phyloP scores from a whole-genome alignment of 1,140 invertebrate species.

The Oncopodura yosiiana region DNA sequence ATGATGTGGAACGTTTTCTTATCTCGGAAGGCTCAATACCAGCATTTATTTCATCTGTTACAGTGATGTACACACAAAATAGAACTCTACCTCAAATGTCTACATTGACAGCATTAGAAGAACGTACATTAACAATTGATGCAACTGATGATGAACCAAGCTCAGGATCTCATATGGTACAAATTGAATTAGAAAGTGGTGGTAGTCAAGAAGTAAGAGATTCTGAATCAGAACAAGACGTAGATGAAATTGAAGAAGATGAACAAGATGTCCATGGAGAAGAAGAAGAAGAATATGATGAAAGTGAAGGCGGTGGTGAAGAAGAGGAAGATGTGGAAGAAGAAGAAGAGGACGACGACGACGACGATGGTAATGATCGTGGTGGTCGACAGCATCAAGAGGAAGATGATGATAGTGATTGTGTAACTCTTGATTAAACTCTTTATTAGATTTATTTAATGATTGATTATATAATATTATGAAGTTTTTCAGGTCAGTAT shows the following conservation, averaged over 20 bases:
- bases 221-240: neutral
- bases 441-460: no score
- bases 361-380: constrained; percentile 4
- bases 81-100: neutral
- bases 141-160: neutral
- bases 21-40: constrained; percentile 26
- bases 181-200: constrained; percentile 2
- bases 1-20: constrained; percentile 30
- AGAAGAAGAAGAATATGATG: neutral
- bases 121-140: constrained; percentile 3
- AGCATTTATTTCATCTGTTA: constrained; percentile 26
- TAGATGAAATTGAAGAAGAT: constrained; percentile 15
- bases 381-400: no score
- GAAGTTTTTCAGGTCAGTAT: no score
- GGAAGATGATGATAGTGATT: constrained; percentile 15
- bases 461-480: no score
- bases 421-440: constrained; percentile 9
- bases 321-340: constrained; percentile 7
- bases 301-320: constrained; percentile 4
- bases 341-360: neutral
- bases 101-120: neutral
- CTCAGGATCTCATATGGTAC: neutral
- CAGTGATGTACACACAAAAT: constrained; percentile 23
- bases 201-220: constrained; percentile 5
- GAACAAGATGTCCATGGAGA: constrained; percentile 14